Conservation (phyloP, 2,888 invertebrate genomes). For the Limnephilus marmoratus region DNA sequence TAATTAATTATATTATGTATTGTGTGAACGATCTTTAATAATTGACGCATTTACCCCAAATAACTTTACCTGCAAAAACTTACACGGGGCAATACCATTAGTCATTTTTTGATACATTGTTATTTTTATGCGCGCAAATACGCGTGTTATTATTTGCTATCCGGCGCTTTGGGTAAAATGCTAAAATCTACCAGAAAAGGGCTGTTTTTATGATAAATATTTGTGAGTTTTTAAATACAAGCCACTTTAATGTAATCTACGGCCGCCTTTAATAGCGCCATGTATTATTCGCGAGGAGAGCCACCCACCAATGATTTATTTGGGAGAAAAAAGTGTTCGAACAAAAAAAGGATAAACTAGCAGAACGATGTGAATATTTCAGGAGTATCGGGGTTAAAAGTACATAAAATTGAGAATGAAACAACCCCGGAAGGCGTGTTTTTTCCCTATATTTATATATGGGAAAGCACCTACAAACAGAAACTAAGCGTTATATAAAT, state of each 20-base stretch:
- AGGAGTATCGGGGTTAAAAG: background rate
- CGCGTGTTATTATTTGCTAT: constrained; percentile 3
- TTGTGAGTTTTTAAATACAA: constrained; percentile 21
- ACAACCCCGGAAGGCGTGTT: background rate
- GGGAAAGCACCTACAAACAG: background rate
- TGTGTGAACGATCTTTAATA: background rate
- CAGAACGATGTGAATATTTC: background rate
- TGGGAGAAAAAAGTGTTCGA: constrained; percentile 28
- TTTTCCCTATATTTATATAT: background rate
- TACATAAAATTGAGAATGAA: background rate
- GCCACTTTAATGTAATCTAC: constrained; percentile 10
- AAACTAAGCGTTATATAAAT: background rate
- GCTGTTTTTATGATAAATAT: constrained; percentile 11
- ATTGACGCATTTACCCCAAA: background rate
- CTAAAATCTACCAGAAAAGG: background rate
- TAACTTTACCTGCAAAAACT: background rate
- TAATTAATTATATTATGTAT: no score
- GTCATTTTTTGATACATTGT: background rate
- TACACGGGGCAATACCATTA: background rate
- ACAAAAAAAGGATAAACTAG: background rate
- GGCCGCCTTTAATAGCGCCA: background rate
- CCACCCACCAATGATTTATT: constrained; percentile 14
- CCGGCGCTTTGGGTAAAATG: background rate
- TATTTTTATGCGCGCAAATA: background rate
- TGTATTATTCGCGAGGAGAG: constrained; percentile 10